Percentiles rank a stretch among this genome's conserved stretches.
These are phyloP conservation scores for Melanotaenia nigrans DNA, from an alignment of 2,797 vertebrate species.

Conservation along the genomic window DNA sequence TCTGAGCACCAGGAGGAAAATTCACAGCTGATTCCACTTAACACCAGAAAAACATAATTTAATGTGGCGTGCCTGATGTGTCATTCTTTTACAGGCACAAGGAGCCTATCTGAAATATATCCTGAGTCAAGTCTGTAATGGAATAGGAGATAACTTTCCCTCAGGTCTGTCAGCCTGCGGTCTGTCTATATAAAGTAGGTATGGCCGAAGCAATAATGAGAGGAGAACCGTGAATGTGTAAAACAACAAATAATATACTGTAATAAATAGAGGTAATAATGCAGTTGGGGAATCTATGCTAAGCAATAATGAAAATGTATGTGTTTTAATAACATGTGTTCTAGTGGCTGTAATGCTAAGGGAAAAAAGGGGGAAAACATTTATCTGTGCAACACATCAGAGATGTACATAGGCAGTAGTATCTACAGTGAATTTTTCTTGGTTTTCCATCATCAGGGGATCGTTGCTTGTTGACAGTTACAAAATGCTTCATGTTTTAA, in stretches of 20 bases:
- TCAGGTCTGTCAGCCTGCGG: conserved; percentile 45
- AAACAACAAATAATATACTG: conserved; percentile 43
- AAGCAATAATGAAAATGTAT: conserved; percentile 52
- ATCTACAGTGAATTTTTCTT: neutral
- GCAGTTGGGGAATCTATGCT: conserved; percentile 15
- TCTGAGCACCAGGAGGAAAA: conserved; percentile 50
- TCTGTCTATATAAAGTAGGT: conserved; percentile 17
- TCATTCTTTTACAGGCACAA: conserved; percentile 64
- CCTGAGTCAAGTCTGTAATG: conserved; percentile 62
- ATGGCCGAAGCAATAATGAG: conserved; percentile 18
- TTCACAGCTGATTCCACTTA: conserved; percentile 74
- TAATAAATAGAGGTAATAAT: conserved; percentile 50
- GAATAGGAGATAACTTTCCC: conserved; percentile 62
- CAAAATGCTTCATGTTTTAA: neutral
- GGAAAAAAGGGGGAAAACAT: neutral
- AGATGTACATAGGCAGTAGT: neutral
- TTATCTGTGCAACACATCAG: neutral
- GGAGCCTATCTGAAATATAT: conserved; percentile 62
- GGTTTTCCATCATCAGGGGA: neutral
- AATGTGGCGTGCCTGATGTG: conserved; percentile 51
- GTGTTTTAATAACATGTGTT: conserved; percentile 50
- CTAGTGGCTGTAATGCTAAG: conserved; percentile 17
- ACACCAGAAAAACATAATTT: conserved; percentile 69
- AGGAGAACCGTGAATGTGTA: conserved; percentile 38
- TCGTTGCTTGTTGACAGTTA: neutral